These are phyloP conservation scores for Caretta caretta DNA, from an alignment of 2,113 vertebrate genomes.

Conservation along the genomic window DNA sequence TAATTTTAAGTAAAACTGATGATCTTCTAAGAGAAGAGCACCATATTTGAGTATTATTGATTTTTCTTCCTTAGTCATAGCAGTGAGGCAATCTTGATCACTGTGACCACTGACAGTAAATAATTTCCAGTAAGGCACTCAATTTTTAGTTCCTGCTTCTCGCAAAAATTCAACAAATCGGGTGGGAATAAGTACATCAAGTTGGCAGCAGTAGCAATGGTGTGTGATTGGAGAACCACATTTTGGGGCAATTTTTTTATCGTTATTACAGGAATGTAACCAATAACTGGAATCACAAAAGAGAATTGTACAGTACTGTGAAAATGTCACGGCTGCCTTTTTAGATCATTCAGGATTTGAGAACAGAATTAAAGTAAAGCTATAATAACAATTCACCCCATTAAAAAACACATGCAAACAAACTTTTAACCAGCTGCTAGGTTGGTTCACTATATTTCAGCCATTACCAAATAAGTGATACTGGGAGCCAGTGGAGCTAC, in stretches of 20 bases:
- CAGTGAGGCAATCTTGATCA: constrained; percentile 62
- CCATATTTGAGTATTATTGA: constrained; percentile 57
- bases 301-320: background rate
- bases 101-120: constrained; percentile 62
- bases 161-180: constrained; percentile 30
- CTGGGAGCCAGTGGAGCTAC: background rate
- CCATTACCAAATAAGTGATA: background rate
- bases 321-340: background rate
- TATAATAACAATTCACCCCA: background rate
- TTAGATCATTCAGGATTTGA: background rate
- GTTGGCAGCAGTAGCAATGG: constrained; percentile 6
- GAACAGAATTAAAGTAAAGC: background rate
- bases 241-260: constrained; percentile 6
- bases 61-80: constrained; percentile 69
- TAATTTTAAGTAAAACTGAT: constrained; percentile 35
- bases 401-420: background rate
- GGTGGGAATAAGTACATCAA: constrained; percentile 21
- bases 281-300: background rate
- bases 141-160: constrained; percentile 36
- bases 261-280: constrained; percentile 28
- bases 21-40: constrained; percentile 23
- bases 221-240: background rate
- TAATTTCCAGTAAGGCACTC: constrained; percentile 63
- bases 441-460: background rate
- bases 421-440: background rate